Percentiles rank a stretch among this genome's conserved stretches.
These are phyloP conservation scores for Drosophila neonasuta DNA, from an alignment of 2,888 invertebrate genomes.

Conservation along the genomic window DNA sequence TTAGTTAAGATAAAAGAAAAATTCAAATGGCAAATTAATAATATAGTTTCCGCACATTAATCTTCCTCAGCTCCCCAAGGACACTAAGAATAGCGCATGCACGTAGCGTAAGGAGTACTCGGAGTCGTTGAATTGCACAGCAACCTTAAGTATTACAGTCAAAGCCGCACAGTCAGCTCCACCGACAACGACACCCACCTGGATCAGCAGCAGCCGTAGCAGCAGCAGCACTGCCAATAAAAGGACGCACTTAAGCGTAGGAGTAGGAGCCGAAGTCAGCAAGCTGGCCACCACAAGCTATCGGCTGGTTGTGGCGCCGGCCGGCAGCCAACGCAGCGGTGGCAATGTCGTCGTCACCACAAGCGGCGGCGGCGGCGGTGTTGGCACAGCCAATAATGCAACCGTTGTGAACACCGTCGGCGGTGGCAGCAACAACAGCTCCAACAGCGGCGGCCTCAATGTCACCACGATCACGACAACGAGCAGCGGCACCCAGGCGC, in stretches of 20 bases:
- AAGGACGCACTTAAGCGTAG: background rate
- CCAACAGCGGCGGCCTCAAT: conserved; percentile 70
- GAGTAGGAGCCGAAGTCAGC: conserved; percentile 2
- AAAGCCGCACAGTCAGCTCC: background rate
- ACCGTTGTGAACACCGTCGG: conserved; percentile 38
- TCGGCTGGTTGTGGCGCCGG: conserved; percentile 66
- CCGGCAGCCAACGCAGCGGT: conserved; percentile 57
- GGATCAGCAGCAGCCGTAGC: background rate
- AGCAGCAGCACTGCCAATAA: background rate
- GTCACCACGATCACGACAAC: conserved; percentile 80
- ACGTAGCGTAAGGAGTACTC: conserved; percentile 18
- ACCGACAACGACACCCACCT: background rate
- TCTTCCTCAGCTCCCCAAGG: background rate
- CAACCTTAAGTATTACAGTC: background rate
- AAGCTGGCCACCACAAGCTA: conserved; percentile 72
- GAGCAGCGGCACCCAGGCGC: conserved; percentile 71
- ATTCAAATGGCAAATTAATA: background rate
- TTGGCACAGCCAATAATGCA: conserved; percentile 50
- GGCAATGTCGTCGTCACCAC: conserved; percentile 63
- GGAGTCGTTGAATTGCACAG: conserved; percentile 3
- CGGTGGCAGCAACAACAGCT: conserved; percentile 37
- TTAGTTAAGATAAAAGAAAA: no score
- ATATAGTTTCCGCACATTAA: background rate
- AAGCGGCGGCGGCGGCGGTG: conserved; percentile 33
- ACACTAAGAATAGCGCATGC: conserved; percentile 43